Base-by-base conservation (phyloP, 2,888 invertebrate species). In the Drosophila pseudotalamancana region DNA sequence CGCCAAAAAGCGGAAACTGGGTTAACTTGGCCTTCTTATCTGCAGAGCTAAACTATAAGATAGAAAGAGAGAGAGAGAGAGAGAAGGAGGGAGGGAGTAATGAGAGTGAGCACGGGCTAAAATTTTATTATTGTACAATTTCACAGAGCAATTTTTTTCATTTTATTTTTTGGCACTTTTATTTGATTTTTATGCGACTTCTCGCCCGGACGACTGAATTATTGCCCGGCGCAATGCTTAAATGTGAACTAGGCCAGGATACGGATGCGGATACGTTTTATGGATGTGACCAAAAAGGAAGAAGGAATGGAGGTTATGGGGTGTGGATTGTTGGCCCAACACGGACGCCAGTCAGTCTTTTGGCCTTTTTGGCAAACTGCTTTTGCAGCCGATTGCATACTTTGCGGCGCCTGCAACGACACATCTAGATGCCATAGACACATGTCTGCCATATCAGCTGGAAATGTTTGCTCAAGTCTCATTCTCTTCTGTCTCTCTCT, bases 181-280 rank as follows among this genome's bases (percentile, higher is more conserved):
- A 87, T 81, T 87, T 81, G 87, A 81, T 87, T 87, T 81, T 81
- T 81, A 81, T 81, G 65, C 60, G 87, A 85, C 60, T 67, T 65
- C 55, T 56, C 50, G 50, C 54, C 65, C 66, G 67, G 55, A 63
- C 67, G 63, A 67, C 56, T 67, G 69, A 80, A 81, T 84, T 81
- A 81, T 81, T 87, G 85, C 84, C 61, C 65, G 66, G 72, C 69
- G 87, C 67, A 78, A 75, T 78, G 83, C 74, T 73, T 62, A 70
- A 71, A 72, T 83, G 73, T 56, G 68, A 81, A 87, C 85, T 87
- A 85, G 81, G 87, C 72, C 72, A 65, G 65, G 56, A 67, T 70
- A 46, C 49, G 68, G 61, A 61, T 73, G 71, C 64, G 69, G 76
- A 65, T 61, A 64, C 53, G 46, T 49, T 54, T 60, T 18, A 37